Percentiles rank a stretch among this genome's conserved stretches.
Evolutionary conservation across 2,888 invertebrate genomes (phyloP).

Genomic region (Eristalis intricaria): DNA sequence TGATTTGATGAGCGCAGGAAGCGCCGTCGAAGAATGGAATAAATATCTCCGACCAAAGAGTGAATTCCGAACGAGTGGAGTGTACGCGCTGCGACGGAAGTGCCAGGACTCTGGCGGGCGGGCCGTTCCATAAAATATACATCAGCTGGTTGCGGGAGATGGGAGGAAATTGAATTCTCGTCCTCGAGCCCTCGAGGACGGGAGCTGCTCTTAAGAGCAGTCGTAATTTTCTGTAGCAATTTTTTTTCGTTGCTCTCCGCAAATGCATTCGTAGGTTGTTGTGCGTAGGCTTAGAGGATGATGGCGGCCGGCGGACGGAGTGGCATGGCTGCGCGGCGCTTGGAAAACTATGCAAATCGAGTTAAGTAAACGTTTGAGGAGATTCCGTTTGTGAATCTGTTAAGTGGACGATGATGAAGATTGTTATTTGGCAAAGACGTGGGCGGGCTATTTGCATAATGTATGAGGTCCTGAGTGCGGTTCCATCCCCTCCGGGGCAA

Average conservation of each 20-base stretch:
- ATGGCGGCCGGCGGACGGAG: neutral
- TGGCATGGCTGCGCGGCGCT: neutral
- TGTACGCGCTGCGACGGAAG: neutral
- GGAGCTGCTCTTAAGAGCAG: conserved; percentile 18
- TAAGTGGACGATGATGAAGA: conserved; percentile 4
- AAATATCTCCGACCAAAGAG: conserved; percentile 30
- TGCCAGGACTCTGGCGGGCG: neutral
- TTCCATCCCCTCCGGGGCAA: neutral
- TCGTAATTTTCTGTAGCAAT: conserved; percentile 12
- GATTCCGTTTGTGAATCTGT: conserved; percentile 6
- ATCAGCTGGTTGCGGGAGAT: conserved; percentile 17
- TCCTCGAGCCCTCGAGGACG: conserved; percentile 10
- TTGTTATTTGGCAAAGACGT: neutral
- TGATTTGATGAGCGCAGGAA: conserved; percentile 48
- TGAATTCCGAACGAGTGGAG: conserved; percentile 30
- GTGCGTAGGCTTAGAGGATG: neutral
- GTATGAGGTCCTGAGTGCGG: neutral
- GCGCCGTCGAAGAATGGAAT: conserved; percentile 41
- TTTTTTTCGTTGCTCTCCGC: neutral
- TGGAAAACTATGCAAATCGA: conserved; percentile 41
- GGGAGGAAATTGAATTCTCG: conserved; percentile 40
- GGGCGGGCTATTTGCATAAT: neutral
- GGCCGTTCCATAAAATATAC: conserved; percentile 38
- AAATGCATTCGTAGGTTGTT: conserved; percentile 21
- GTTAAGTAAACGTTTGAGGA: conserved; percentile 12